A percentile compares a stretch with the other conserved stretches of the same genome.
Evolutionary conservation across 2,888 invertebrate species (phyloP).

Genomic region (Euphydryas editha): DNA sequence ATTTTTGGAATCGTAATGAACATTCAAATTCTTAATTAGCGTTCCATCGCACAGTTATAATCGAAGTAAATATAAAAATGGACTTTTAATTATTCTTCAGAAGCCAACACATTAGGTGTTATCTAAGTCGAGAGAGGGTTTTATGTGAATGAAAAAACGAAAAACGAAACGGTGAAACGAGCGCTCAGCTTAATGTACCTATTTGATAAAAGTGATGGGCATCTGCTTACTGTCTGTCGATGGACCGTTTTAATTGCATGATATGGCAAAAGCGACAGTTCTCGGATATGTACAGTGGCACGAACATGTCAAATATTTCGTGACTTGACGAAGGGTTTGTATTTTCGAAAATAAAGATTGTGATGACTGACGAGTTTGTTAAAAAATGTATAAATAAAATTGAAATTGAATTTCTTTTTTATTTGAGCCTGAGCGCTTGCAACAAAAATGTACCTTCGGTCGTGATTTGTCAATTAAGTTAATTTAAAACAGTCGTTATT

Average conservation of each 20-base stretch:
- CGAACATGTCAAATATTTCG: conserved; percentile 61
- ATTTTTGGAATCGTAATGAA: conserved; percentile 40
- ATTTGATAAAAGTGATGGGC: conserved; percentile 82
- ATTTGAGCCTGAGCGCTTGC: neutral
- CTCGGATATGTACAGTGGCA: conserved; percentile 51
- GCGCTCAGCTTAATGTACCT: conserved; percentile 75
- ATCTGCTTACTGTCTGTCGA: conserved; percentile 74
- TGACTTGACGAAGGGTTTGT: conserved; percentile 47
- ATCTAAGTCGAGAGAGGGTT: conserved; percentile 69
- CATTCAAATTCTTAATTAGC: conserved; percentile 64
- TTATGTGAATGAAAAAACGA: conserved; percentile 63
- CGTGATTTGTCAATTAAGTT: conserved; percentile 5
- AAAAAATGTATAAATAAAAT: conserved; percentile 16
- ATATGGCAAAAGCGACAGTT: conserved; percentile 65
- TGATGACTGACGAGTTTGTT: conserved; percentile 19
- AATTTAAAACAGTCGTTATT: neutral
- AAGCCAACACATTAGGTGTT: conserved; percentile 77
- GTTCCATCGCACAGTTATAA: conserved; percentile 59
- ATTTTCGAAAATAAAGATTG: conserved; percentile 20
- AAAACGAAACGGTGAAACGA: conserved; percentile 73
- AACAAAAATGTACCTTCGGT: neutral
- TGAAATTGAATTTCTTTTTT: conserved; percentile 21
- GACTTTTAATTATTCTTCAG: conserved; percentile 76
- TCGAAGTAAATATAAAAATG: conserved; percentile 61
- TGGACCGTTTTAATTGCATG: conserved; percentile 77